These are phyloP conservation scores for Sylvicapra grimmia DNA, from an alignment of 2,113 vertebrate genomes.

Conservation along the genomic window DNA sequence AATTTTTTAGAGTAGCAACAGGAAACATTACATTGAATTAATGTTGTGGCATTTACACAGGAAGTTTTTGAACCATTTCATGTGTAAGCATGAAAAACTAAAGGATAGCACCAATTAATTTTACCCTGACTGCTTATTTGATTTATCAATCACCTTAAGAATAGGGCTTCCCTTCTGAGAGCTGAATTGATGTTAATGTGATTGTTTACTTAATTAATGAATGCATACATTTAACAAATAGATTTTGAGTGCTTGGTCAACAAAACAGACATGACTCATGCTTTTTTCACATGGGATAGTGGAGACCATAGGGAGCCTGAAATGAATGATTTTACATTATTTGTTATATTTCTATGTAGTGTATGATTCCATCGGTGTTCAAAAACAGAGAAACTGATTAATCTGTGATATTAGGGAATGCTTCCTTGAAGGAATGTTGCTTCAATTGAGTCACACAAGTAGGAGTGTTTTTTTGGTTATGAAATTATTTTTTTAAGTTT, in stretches of 20 bases:
- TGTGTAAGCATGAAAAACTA: neutral
- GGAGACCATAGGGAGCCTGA: neutral
- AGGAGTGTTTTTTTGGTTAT: neutral
- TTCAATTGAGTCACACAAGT: neutral
- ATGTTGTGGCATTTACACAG: neutral
- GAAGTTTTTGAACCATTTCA: neutral
- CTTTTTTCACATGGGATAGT: neutral
- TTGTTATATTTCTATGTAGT: neutral
- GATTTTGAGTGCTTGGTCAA: neutral
- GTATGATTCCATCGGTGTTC: neutral
- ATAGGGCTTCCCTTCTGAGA: neutral
- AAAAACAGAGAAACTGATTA: neutral
- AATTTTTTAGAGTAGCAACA: neutral
- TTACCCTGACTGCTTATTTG: neutral
- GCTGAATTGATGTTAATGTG: neutral
- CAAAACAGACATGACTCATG: neutral
- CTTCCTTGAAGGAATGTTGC: neutral
- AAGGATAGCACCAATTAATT: neutral
- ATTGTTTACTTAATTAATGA: neutral
- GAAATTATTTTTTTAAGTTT: neutral
- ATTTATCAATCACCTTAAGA: neutral
- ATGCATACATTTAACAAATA: neutral
- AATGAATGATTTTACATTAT: neutral
- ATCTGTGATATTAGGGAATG: neutral
- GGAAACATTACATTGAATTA: neutral